These are phyloP conservation scores for Mactromeris polynyma DNA, from an alignment of 2,888 invertebrate species.

Conservation along the genomic window DNA sequence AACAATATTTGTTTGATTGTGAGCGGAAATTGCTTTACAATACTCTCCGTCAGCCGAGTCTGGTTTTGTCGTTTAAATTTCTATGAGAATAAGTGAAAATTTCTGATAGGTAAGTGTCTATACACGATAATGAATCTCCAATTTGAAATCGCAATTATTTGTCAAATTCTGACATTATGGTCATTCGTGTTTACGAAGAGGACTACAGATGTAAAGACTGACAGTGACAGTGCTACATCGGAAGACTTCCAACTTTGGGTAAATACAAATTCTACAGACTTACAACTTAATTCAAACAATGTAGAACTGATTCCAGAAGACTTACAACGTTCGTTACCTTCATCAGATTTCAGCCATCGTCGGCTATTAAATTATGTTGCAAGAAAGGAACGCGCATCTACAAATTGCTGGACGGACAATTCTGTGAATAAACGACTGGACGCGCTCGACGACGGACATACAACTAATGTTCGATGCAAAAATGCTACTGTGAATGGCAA, in stretches of 20 bases:
- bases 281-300: not conserved
- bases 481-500: not conserved
- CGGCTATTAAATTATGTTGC: not conserved
- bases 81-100: not conserved
- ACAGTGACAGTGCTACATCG: not conserved
- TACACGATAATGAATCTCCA: not conserved
- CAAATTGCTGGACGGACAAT: not conserved
- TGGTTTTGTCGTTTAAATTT: conserved; percentile 12
- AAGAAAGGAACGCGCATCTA: not conserved
- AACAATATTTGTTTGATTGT: conserved; percentile 13
- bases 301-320: not conserved
- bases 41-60: not conserved
- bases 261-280: not conserved
- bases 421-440: not conserved
- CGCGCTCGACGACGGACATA: not conserved
- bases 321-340: not conserved
- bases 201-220: not conserved
- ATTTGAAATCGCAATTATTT: not conserved
- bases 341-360: not conserved
- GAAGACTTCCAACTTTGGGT: not conserved
- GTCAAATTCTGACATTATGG: not conserved
- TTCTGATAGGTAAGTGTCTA: not conserved
- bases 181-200: not conserved
- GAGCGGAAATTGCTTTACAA: not conserved
- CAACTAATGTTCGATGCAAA: not conserved